Conservation (phyloP, 1,140 invertebrate species). For the Gerris buenoi region DNA sequence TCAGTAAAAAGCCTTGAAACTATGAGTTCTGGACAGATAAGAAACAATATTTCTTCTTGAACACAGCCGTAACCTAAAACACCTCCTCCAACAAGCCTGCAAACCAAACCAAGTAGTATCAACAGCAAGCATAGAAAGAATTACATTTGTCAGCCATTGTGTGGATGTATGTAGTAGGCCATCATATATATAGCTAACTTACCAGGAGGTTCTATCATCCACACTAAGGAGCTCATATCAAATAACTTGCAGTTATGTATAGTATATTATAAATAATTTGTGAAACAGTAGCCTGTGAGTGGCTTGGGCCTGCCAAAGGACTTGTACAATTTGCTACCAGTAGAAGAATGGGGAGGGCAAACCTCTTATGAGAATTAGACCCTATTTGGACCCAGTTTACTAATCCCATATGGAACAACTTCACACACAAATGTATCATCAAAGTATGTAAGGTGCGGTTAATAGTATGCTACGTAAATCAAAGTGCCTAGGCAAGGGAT, state of each 20-base stretch:
- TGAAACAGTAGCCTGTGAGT: too few species aligned
- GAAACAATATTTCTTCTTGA: conserved; percentile 95
- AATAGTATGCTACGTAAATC: too few species aligned
- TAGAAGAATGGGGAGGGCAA: too few species aligned
- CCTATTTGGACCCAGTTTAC: too few species aligned
- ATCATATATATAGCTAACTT: background rate
- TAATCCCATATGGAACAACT: too few species aligned
- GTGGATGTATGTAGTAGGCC: background rate
- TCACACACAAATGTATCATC: too few species aligned
- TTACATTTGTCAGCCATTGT: background rate
- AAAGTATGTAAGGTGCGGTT: too few species aligned
- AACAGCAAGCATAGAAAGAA: conserved; percentile 22
- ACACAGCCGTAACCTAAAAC: conserved; percentile 78
- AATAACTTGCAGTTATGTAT: background rate
- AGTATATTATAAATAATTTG: background rate
- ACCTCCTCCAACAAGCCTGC: conserved; percentile 77
- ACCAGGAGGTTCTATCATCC: background rate
- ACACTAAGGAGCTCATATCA: background rate
- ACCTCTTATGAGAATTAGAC: too few species aligned
- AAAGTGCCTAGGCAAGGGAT: too few species aligned
- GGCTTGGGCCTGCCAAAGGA: too few species aligned
- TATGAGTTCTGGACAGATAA: conserved; percentile 89
- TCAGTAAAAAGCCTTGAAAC: conserved; percentile 79
- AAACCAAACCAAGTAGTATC: too few species aligned
- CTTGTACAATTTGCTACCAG: too few species aligned